Evolutionary conservation across 2,888 invertebrate species (phyloP).

Genomic region (Hyles lineata): DNA sequence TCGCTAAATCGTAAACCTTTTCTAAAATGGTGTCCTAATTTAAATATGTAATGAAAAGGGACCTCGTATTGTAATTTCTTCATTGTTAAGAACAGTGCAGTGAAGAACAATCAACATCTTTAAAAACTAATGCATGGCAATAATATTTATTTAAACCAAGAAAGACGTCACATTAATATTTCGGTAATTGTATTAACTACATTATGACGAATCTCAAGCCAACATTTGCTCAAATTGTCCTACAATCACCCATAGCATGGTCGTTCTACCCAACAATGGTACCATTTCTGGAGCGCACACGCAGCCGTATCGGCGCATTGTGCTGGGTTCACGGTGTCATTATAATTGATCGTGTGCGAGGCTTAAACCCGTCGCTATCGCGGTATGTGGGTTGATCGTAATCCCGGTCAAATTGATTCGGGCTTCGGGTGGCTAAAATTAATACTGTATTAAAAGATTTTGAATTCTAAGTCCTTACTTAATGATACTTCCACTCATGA

Average conservation of each 20-base stretch:
- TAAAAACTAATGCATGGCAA: no score
- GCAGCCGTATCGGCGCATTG: conserved; percentile 35
- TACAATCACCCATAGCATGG: conserved; percentile 33
- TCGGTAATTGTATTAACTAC: no score
- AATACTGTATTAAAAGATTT: neutral
- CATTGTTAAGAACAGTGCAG: no score
- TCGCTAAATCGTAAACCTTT: no score
- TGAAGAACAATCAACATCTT: no score
- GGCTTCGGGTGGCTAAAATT: neutral
- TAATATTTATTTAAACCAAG: no score
- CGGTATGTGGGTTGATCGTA: conserved; percentile 30
- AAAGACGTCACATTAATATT: no score
- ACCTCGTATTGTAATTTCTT: no score
- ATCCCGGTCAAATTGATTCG: neutral
- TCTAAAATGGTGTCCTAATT: no score
- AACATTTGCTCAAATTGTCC: neutral
- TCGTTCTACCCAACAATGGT: conserved; percentile 44
- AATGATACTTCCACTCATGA: no score
- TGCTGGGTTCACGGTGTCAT: conserved; percentile 28
- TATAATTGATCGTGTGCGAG: conserved; percentile 27
- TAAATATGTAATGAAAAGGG: no score
- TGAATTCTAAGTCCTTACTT: neutral
- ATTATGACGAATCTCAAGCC: no score
- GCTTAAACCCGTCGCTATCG: conserved; percentile 17
- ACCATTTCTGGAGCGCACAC: conserved; percentile 49